Evolutionary conservation across 2,888 invertebrate genomes (phyloP).

Genomic region (Pocota personata): DNA sequence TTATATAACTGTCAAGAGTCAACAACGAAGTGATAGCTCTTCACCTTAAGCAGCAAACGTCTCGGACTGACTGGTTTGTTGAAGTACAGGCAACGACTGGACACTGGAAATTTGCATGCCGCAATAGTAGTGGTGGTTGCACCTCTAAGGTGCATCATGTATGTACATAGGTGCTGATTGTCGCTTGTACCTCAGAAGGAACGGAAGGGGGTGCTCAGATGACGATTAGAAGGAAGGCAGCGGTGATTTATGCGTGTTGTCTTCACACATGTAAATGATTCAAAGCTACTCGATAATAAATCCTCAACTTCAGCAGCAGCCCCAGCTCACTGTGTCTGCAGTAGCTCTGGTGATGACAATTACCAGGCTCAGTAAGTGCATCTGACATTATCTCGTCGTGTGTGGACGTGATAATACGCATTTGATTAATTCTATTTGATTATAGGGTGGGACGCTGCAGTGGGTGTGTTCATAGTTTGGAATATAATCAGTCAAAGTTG

Average conservation of each 20-base stretch:
- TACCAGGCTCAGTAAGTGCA: conserved; percentile 70
- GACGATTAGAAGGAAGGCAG: conserved; percentile 62
- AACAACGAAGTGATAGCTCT: conserved; percentile 71
- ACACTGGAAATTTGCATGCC: conserved; percentile 20
- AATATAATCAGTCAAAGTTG: conserved; percentile 44
- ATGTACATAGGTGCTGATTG: conserved; percentile 47
- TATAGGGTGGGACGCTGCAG: conserved; percentile 30
- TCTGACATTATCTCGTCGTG: conserved; percentile 69
- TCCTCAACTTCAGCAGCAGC: conserved; percentile 21
- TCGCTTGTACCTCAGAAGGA: conserved; percentile 24
- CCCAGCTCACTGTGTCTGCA: conserved; percentile 12
- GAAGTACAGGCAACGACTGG: conserved; percentile 8
- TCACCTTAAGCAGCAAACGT: conserved; percentile 55
- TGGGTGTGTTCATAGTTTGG: conserved; percentile 26
- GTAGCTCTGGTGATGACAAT: conserved; percentile 68
- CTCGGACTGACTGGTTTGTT: conserved; percentile 38
- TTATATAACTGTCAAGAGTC: conserved; percentile 75
- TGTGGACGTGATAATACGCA: conserved; percentile 71
- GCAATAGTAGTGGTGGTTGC: neutral
- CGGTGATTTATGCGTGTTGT: conserved; percentile 72
- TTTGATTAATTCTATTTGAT: conserved; percentile 72
- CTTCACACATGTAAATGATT: conserved; percentile 73
- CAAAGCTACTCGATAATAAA: conserved; percentile 65
- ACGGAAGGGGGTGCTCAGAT: conserved; percentile 23
- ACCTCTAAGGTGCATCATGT: conserved; percentile 35